These are phyloP conservation scores for Platysteira castanea DNA, from an alignment of 2,113 vertebrate species.

Conservation along the genomic window DNA sequence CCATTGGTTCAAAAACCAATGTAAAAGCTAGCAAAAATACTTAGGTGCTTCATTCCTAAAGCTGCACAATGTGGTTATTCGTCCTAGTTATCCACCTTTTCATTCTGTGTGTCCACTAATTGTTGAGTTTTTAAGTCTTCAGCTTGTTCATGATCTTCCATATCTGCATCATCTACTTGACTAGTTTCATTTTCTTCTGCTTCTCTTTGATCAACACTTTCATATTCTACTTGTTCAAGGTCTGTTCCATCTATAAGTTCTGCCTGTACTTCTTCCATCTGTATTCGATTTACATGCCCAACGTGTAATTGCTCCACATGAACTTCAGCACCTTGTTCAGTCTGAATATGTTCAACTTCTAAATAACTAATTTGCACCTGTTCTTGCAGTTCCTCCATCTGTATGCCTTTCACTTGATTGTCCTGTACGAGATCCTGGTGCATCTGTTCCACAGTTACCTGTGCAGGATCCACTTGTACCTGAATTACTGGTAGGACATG, in stretches of 20 bases:
- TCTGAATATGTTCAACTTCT: conserved; percentile 81
- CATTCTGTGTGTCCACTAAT: conserved; percentile 13
- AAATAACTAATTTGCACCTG: conserved; percentile 80
- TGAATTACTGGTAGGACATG: conserved; percentile 86
- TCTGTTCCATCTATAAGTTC: conserved; percentile 70
- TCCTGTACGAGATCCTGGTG: conserved; percentile 84
- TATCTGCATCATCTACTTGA: conserved; percentile 17
- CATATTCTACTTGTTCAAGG: conserved; percentile 68
- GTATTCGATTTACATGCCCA: conserved; percentile 75
- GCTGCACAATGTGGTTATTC: conserved; percentile 12
- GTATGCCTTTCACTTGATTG: conserved; percentile 69
- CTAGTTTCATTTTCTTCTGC: conserved; percentile 35
- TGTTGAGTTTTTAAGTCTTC: conserved; percentile 58
- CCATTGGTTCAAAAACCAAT: conserved; percentile 40
- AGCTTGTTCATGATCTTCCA: conserved; percentile 31
- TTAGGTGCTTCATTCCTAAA: conserved; percentile 52
- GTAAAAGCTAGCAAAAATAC: conserved; percentile 59
- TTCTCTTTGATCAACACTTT: conserved; percentile 53
- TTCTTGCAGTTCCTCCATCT: conserved; percentile 73
- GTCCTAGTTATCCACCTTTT: conserved; percentile 40
- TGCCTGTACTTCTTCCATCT: conserved; percentile 78
- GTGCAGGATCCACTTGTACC: conserved; percentile 83
- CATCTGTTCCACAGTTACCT: conserved; percentile 81
- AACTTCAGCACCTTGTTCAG: conserved; percentile 79
- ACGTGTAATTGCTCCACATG: conserved; percentile 77